Evolutionary conservation across 1,140 invertebrate species (phyloP), one percentile per base, ranked within the genome.

Genomic region (Leptestheria dahalacensis): DNA sequence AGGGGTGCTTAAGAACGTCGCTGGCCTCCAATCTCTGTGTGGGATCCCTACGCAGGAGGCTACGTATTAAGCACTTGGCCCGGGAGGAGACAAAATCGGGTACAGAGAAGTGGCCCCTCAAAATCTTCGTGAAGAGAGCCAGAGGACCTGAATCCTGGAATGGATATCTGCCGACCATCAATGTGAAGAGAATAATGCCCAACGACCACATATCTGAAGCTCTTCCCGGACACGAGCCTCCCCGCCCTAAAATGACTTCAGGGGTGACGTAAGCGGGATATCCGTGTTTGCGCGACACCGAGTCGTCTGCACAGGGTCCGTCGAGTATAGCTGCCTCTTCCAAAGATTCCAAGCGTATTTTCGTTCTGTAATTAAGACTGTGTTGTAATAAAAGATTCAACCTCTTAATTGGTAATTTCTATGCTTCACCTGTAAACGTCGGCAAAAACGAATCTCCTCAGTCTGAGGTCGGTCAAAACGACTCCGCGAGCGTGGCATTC

Each of bases 241-340:
- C 33, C 6, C 33, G 33, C 15, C 33, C 33, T 29, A 29, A 61
- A n/a, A 80, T 69, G 58, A 80, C 78, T 70, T 82, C 80, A 1
- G 94, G 94, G 62, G 91, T 92, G 48, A 97, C 92, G 74, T 97
- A 98, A 0, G 93, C 89, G 0, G 93, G 94, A 73, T 93, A 97
- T 15, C 93, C 93, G 66, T 94, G 82, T 41, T 41, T 41, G 33
- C 33, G 33, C 6, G 6, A 41, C 6, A 41, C 15, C 6, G 15
- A 41, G 15, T 41, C 33, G 33, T 41, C 15, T 6, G 33, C n/a
- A n/a, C n/a, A 41, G 6, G 33, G 15, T 15, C 6, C 6, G 33
- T 41, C 33, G 33, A 41, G 33, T 9, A 41, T 41, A 6, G 15
- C 33, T 6, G 33, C 33, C 15, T 41, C 33, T 15, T 41, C 33